These are phyloP conservation scores for Scleropages formosus DNA, from an alignment of 2,797 vertebrate species.

Conservation along the genomic window DNA sequence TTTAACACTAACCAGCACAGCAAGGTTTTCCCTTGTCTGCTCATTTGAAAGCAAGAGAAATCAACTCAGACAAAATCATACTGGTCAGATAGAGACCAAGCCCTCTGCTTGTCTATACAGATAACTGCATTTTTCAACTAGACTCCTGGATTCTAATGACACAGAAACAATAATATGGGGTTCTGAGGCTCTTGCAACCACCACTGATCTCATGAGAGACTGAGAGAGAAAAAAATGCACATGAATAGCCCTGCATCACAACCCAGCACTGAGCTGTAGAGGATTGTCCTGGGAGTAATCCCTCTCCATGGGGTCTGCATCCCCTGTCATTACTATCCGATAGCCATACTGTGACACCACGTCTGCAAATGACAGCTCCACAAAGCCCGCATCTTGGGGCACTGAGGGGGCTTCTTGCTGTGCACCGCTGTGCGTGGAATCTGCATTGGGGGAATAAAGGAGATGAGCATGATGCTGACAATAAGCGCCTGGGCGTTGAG, in stretches of 20 bases:
- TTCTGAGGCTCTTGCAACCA: slow-evolving; percentile 54
- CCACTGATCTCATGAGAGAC: slow-evolving; percentile 63
- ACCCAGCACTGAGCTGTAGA: slow-evolving; percentile 62
- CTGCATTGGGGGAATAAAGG: slow-evolving; percentile 67
- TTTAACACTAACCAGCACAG: slow-evolving; percentile 54
- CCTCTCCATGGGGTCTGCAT: slow-evolving; percentile 76
- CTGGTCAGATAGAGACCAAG: slow-evolving; percentile 55
- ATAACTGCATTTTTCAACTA: slow-evolving; percentile 63
- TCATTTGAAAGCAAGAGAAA: slow-evolving; percentile 57
- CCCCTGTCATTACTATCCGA: slow-evolving; percentile 67
- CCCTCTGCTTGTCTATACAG: slow-evolving; percentile 63
- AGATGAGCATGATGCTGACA: slow-evolving; percentile 68
- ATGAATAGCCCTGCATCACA: slow-evolving; percentile 71
- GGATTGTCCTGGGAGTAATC: slow-evolving; percentile 73
- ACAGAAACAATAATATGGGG: slow-evolving; percentile 61
- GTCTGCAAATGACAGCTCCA: slow-evolving; percentile 68
- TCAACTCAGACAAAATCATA: slow-evolving; percentile 61
- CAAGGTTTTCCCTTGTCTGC: slow-evolving; percentile 54
- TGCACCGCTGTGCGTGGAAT: slow-evolving; percentile 74
- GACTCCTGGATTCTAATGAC: slow-evolving; percentile 65
- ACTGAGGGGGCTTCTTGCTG: slow-evolving; percentile 57
- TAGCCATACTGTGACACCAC: slow-evolving; percentile 69
- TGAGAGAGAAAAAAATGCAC: slow-evolving; percentile 51
- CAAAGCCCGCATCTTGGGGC: slow-evolving; percentile 67
- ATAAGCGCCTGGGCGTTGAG: slow-evolving; percentile 62